phyloP scores from a whole-genome alignment of 2,888 invertebrate genomes.

The Lasiommata megera region DNA sequence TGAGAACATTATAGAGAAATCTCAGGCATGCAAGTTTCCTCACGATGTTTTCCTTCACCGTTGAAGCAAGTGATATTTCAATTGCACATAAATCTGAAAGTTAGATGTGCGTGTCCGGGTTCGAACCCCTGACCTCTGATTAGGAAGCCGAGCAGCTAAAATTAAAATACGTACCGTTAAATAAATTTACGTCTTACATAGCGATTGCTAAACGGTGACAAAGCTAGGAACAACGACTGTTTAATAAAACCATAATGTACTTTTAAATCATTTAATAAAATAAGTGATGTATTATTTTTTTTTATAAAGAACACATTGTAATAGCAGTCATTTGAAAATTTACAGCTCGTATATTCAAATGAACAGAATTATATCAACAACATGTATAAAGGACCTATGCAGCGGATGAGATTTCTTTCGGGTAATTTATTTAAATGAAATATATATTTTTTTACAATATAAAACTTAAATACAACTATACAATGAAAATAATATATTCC shows the following conservation, averaged over 20 bases:
- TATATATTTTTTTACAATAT: neutral
- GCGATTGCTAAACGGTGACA: too few species aligned
- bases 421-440: neutral
- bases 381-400: constrained; percentile 16
- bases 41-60: too few species aligned
- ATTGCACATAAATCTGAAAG: too few species aligned
- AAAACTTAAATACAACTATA: neutral
- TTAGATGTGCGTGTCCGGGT: too few species aligned
- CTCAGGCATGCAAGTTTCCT: too few species aligned
- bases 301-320: constrained; percentile 73
- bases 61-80: too few species aligned
- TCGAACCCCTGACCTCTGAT: too few species aligned
- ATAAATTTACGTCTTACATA: too few species aligned
- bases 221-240: too few species aligned
- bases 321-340: constrained; percentile 60
- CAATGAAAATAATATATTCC: constrained; percentile 4
- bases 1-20: too few species aligned
- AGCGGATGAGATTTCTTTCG: constrained; percentile 13
- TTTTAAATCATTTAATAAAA: constrained; percentile 68
- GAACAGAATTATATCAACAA: neutral
- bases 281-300: constrained; percentile 78
- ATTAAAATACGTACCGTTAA: too few species aligned
- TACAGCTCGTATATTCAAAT: constrained; percentile 3
- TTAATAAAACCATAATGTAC: constrained; percentile 4
- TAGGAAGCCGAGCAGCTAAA: too few species aligned